Evolutionary conservation across 1,140 invertebrate genomes (phyloP), one percentile per base, ranked within the genome.

Genomic region (Drosophila quadrilineata): DNA sequence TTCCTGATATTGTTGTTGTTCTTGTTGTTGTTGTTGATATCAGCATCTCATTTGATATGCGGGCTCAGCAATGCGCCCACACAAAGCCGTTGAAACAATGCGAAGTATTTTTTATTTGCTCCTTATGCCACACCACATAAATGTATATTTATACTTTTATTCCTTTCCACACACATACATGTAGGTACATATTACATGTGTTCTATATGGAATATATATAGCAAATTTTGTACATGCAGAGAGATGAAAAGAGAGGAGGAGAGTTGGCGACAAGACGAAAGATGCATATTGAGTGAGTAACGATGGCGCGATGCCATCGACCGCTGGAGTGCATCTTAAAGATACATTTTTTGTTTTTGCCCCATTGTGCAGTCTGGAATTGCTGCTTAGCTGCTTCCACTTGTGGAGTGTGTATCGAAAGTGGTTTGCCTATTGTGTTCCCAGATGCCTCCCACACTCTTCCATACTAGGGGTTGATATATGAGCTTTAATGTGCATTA

Each of bases 261-360:
- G 6, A 22, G 9, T 45, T 45, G 19, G 38, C 36, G 26, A 43
- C 43, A 53, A 38, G 31, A 14, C 60, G 33, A 59, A 59, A 43
- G 45, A 65, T 35, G 57, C 41, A 63, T 46, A 67, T 71, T 38
- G 68, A 56, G 63, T 62, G 56, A 60, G 63, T 82, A 79, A 75
- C 76, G 75, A 71, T 43, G 35, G 54, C 53, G 53, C 54, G 56
- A 56, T 46, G 75, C 52, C 71, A 80, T 63, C 69, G 79, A 84
- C 80, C 79, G 79, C 21, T 85, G 60, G 75, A 84, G 79, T 84
- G 79, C 79, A 84, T 85, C 79, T 85, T 85, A 74, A 85, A 84
- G 79, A 85, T 84, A 85, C 79, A n/a, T n/a, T n/a, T n/a, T n/a
- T n/a, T n/a, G n/a, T 84, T 80, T 77, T 48, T 59, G 67, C 62